Evolutionary conservation across 2,888 invertebrate genomes (phyloP), one percentile per base, ranked within the genome.

Genomic region (Rhimphoctona megacephalus): DNA sequence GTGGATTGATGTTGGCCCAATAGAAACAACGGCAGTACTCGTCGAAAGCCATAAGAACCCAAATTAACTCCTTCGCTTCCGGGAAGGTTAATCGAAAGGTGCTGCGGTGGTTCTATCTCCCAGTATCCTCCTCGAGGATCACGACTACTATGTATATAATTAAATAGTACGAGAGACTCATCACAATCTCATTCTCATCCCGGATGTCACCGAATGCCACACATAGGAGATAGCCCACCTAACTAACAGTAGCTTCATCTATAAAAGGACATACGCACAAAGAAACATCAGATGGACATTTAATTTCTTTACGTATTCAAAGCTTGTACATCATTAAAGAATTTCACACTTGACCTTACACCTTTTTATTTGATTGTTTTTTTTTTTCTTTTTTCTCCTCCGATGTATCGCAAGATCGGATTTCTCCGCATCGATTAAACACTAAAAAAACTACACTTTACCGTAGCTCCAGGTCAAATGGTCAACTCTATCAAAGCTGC

Each of bases 51-150:
- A 69, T 57, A 83, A 80, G 85, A 79, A 72, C 64, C 83, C 76
- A 54, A 85, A 85, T 82, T 80, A 80, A 79, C 74, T 79, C 76
- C 69, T 78, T 70, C 69, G 70, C 83, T 85, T 83, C 85, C 85
- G 85, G 82, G 79, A 85, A 82, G 85, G 76, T 66, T 80, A 83
- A 85, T 85, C 85, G 85, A 70, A 70, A 46, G 64, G 79, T 76
- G 30, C 61, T 61, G 30, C 17, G 61, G 30, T 39, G 52, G 73
- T 78, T 67, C 61, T 57, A 70, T 81, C 84, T 81, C 70, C n/a
- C 22, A 72, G 85, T 57, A 85, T 77, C 66, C 81, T 81, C 66
- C 43, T 66, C 66, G 70, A 77, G 66, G 61, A 76, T 81, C 85
- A 85, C 85, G 85, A 85, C 64, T 72, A 52, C 43, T 46, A 33